Evolutionary conservation across 2,113 vertebrate species (phyloP).

Genomic region (Xiphophorus hellerii): DNA sequence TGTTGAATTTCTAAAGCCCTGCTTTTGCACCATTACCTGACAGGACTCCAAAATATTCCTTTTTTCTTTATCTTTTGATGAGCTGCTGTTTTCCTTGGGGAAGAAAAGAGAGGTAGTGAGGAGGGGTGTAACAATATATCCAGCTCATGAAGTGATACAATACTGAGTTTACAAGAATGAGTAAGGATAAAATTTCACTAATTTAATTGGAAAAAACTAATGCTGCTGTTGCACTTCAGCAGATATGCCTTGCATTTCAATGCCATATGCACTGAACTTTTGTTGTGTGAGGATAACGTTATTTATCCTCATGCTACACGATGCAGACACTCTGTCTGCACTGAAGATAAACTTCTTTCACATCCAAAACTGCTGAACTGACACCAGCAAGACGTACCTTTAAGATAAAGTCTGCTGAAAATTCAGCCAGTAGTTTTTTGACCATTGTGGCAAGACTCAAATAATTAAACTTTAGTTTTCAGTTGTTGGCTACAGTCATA

Average conservation of each 20-base stretch:
- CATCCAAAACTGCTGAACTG: not conserved
- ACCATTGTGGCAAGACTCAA: not conserved
- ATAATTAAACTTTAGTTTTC: not conserved
- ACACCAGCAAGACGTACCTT: not conserved
- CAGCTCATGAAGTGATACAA: not conserved
- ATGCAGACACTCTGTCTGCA: not conserved
- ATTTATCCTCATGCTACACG: not conserved
- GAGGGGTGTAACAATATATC: not conserved
- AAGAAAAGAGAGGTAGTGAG: not conserved
- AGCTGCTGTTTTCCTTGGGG: conserved; percentile 5
- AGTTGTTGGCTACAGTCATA: not conserved
- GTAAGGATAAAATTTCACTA: not conserved
- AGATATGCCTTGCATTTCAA: too few relatives aligned
- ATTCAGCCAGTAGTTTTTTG: not conserved
- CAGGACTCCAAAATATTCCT: conserved; percentile 35
- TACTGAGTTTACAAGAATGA: not conserved
- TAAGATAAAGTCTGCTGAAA: not conserved
- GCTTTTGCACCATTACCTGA: not conserved
- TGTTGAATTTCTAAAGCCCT: not conserved
- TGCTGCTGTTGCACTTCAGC: too few relatives aligned
- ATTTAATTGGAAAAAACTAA: not conserved
- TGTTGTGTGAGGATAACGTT: not conserved
- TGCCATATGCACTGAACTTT: too few relatives aligned
- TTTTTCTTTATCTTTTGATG: not conserved
- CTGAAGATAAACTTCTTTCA: not conserved